Evolutionary conservation across 2,888 invertebrate genomes (phyloP).

Genomic region (Drosophila multiciliata): DNA sequence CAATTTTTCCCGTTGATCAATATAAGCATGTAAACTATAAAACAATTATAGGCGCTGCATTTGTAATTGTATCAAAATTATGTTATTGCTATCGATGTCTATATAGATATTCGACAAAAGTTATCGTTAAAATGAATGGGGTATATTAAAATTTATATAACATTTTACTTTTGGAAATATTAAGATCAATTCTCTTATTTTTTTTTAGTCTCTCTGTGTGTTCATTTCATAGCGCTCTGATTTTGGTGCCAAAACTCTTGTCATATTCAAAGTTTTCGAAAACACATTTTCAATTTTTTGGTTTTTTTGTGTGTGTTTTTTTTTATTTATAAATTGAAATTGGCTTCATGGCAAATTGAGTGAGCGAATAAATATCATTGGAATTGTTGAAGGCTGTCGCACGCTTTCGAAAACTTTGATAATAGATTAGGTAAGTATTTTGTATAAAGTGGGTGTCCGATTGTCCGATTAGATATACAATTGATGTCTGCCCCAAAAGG

Average conservation of each 20-base stretch:
- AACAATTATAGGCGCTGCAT: neutral
- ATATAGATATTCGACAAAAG: neutral
- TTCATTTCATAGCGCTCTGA: neutral
- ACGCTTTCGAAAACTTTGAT: slow-evolving; percentile 85
- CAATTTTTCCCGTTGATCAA: neutral
- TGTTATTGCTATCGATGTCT: neutral
- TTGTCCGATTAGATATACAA: slow-evolving; percentile 26
- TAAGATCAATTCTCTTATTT: neutral
- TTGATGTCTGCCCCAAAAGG: slow-evolving; percentile 20
- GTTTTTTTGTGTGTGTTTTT: slow-evolving; percentile 1
- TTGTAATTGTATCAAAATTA: neutral
- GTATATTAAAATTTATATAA: too few relatives aligned
- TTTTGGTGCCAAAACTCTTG: slow-evolving; percentile 12
- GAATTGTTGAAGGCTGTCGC: slow-evolving; percentile 84
- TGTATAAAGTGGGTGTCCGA: slow-evolving; percentile 17
- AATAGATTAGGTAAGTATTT: slow-evolving; percentile 6
- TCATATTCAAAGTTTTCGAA: slow-evolving; percentile 84
- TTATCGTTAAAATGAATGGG: neutral
- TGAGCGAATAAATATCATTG: slow-evolving; percentile 75
- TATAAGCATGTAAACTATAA: neutral
- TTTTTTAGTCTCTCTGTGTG: neutral
- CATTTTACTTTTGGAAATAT: neutral
- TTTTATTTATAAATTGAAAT: slow-evolving; percentile 13
- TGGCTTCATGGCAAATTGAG: slow-evolving; percentile 13
- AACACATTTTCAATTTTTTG: slow-evolving; percentile 48